Evolutionary conservation across 2,797 vertebrate species (phyloP).

Genomic region (Tarsius wallacei): DNA sequence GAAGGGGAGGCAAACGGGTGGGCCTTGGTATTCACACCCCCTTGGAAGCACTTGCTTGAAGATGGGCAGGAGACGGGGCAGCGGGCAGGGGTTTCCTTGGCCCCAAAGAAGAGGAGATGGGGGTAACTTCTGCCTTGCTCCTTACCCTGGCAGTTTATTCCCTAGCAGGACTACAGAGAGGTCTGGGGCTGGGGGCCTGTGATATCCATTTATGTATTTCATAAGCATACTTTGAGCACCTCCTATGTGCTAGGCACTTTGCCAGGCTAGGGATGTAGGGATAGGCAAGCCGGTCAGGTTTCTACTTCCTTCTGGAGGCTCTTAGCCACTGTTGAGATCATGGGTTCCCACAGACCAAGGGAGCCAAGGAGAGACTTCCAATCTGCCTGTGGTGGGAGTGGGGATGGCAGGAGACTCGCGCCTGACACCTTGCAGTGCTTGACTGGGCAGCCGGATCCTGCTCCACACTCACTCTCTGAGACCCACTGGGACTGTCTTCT

Average conservation of each 20-base stretch:
- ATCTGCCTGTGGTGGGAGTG: neutral
- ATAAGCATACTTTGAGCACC: neutral
- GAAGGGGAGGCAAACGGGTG: too few species aligned
- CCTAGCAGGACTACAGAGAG: neutral
- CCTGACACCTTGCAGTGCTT: too few species aligned
- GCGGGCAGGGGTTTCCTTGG: neutral
- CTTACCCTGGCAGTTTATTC: neutral
- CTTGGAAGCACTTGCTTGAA: neutral
- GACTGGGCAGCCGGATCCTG: neutral
- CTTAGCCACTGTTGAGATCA: neutral
- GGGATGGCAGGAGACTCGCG: neutral
- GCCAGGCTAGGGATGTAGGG: neutral
- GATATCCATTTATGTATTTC: neutral
- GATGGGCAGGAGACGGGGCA: neutral
- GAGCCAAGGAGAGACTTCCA: neutral
- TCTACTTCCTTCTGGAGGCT: neutral
- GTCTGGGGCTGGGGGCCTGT: neutral
- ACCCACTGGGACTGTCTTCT: neutral
- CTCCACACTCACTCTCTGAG: neutral
- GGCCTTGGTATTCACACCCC: neutral
- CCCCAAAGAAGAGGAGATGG: neutral
- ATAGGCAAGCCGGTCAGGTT: neutral
- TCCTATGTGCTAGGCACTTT: neutral
- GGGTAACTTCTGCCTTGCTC: neutral
- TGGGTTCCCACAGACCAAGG: neutral